Percentiles rank a stretch among this genome's conserved stretches.
phyloP scores from a whole-genome alignment of 1,140 invertebrate species.

The Radopholus similis region DNA sequence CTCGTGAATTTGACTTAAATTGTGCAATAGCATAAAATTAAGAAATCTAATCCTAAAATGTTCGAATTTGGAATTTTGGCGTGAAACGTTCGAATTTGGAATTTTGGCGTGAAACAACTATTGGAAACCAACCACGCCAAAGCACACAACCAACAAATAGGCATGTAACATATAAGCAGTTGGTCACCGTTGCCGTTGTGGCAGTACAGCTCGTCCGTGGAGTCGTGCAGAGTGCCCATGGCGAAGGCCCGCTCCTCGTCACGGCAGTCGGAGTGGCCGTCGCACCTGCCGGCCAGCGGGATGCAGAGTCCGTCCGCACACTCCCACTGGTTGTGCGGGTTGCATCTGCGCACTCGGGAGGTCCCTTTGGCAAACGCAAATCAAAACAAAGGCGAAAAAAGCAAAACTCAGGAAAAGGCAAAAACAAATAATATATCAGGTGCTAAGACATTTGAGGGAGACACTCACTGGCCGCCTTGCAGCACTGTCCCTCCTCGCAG shows the following conservation, averaged over 20 bases:
- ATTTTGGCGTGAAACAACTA: too few relatives aligned
- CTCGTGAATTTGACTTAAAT: too few relatives aligned
- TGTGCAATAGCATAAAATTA: too few relatives aligned
- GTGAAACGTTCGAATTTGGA: too few relatives aligned
- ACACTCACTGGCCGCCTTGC: slow-evolving; percentile 30
- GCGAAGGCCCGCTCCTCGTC: slow-evolving; percentile 3
- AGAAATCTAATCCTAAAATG: too few relatives aligned
- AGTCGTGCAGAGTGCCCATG: neutral
- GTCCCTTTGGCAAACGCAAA: neutral
- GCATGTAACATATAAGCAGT: too few relatives aligned
- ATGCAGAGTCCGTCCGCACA: slow-evolving; percentile 17
- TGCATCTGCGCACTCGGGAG: slow-evolving; percentile 1
- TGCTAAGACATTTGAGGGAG: neutral
- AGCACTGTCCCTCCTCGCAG: slow-evolving; percentile 39
- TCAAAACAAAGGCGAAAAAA: neutral
- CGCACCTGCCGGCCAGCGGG: slow-evolving; percentile 7
- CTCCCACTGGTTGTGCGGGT: slow-evolving; percentile 12
- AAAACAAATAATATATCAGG: neutral
- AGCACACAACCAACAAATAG: too few relatives aligned
- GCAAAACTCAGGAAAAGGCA: neutral
- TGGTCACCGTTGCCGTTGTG: slow-evolving; percentile 6
- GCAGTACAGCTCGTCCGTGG: slow-evolving; percentile 22
- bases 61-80: too few relatives aligned
- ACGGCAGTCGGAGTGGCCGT: slow-evolving; percentile 12
- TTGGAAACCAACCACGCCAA: too few relatives aligned